Evolutionary conservation across 2,113 vertebrate species (phyloP).

Genomic region (Mormoops blainvillei): DNA sequence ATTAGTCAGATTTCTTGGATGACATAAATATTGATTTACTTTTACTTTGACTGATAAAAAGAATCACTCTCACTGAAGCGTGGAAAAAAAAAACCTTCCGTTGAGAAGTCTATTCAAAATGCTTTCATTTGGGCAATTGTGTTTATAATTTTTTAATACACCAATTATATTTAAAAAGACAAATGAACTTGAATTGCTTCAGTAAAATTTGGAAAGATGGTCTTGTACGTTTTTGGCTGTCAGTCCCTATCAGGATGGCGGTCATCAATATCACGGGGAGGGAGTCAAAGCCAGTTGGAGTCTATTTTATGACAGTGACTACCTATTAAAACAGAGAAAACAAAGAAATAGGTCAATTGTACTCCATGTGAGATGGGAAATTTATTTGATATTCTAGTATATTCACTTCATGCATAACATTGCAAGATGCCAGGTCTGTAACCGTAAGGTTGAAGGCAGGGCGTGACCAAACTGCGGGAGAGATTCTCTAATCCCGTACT

Average conservation of each 20-base stretch:
- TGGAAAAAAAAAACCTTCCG: background rate
- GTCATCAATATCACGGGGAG: background rate
- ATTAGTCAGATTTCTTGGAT: conserved; percentile 73
- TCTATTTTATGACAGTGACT: background rate
- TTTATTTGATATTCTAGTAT: conserved; percentile 40
- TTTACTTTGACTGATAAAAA: conserved; percentile 65
- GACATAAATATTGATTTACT: conserved; percentile 77
- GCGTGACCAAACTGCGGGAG: background rate
- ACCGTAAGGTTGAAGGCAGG: background rate
- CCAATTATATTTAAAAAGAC: background rate
- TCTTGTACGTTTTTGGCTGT: background rate
- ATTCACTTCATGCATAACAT: conserved; percentile 23
- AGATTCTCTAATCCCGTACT: background rate
- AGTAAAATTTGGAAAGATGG: conserved; percentile 1
- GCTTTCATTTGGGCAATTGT: conserved; percentile 36
- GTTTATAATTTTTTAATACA: conserved; percentile 59
- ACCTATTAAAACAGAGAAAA: background rate
- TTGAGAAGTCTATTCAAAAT: conserved; percentile 60
- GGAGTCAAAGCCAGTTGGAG: background rate
- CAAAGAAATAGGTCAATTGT: background rate
- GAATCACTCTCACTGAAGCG: background rate
- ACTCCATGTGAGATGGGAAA: background rate
- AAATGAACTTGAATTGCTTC: conserved; percentile 41
- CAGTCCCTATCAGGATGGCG: background rate
- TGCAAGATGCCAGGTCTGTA: background rate